Conservation (phyloP, 2,797 vertebrate species). For the Morelia viridis region DNA sequence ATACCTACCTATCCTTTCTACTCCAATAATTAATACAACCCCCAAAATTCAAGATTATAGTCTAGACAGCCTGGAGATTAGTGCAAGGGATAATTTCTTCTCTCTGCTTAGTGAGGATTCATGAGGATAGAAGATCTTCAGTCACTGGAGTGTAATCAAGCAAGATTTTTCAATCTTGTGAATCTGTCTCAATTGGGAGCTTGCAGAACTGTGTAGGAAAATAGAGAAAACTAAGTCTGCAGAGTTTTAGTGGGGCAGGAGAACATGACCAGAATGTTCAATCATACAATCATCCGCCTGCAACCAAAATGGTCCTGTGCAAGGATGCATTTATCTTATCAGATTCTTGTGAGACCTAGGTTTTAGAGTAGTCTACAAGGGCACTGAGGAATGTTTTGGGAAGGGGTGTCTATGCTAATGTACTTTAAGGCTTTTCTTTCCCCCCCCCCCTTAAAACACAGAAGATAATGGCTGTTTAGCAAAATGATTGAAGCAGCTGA, state of each 20-base stretch:
- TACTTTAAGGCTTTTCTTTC: not conserved
- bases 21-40: not conserved
- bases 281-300: not conserved
- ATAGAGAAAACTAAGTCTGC: not conserved
- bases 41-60: not conserved
- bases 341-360: not conserved
- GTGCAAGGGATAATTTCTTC: not conserved
- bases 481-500: not conserved
- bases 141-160: not conserved
- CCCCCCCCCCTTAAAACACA: not conserved
- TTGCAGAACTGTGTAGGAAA: not conserved
- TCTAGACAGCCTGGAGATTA: not conserved
- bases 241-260: not conserved
- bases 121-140: not conserved
- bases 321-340: not conserved
- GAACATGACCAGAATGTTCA: not conserved
- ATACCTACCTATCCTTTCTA: not conserved
- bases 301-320: not conserved
- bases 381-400: not conserved
- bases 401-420: not conserved
- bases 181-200: not conserved
- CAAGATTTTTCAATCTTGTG: not conserved
- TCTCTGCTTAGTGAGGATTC: not conserved
- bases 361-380: not conserved
- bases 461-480: not conserved